Evolutionary conservation across 2,113 vertebrate species (phyloP).

Genomic region (Grammomys surdaster): DNA sequence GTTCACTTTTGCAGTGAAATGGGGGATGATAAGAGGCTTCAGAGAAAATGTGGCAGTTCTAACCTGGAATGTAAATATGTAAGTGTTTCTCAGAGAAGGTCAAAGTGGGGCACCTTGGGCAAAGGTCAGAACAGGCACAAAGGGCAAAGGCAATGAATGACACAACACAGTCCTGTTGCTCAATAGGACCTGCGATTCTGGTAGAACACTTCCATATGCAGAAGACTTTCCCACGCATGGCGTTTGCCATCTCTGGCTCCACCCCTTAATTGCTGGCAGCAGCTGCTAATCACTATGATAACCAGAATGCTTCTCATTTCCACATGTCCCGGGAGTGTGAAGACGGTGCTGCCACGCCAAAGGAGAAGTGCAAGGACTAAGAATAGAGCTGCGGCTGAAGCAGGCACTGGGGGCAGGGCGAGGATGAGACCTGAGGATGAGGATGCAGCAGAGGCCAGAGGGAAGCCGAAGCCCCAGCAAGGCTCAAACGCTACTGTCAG

Average conservation of each 20-base stretch:
- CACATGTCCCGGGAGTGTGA: neutral
- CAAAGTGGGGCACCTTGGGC: neutral
- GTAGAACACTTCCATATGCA: neutral
- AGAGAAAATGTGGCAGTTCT: neutral
- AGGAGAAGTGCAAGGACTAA: neutral
- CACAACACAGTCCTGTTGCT: neutral
- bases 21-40: neutral
- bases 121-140: neutral
- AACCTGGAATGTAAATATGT: neutral
- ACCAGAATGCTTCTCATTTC: neutral
- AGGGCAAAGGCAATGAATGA: constrained; percentile 10
- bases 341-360: neutral
- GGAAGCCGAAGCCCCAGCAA: neutral
- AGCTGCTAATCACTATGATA: neutral
- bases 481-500: neutral
- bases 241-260: neutral
- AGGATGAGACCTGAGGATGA: neutral
- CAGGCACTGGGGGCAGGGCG: fast-evolving
- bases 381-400: neutral
- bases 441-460: neutral
- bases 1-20: neutral
- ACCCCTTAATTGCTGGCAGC: neutral
- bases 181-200: neutral
- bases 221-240: neutral
- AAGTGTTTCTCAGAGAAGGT: neutral